Percentiles rank a stretch among this genome's conserved stretches.
These are phyloP conservation scores for Heliconius eleuchia DNA, from an alignment of 1,140 invertebrate genomes.

Conservation along the genomic window DNA sequence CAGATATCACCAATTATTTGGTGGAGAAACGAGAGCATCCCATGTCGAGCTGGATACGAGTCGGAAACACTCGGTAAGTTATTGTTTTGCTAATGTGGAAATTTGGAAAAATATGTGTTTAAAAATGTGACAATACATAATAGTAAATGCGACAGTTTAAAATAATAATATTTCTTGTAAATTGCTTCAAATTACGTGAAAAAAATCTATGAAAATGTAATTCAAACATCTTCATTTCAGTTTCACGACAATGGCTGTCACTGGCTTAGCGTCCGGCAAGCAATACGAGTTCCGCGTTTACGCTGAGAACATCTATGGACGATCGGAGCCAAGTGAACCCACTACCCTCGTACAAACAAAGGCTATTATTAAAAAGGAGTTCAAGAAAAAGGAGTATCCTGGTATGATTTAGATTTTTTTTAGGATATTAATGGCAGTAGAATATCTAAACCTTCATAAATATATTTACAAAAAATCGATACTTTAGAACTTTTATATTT, in stretches of 20 bases:
- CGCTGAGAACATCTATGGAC: constrained; percentile 98
- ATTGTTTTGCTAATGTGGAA: not conserved
- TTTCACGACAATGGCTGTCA: constrained; percentile 95
- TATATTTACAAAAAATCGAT: no score
- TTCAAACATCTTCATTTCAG: constrained; percentile 57
- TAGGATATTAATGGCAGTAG: no score
- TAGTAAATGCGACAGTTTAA: no score
- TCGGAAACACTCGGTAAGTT: constrained; percentile 90
- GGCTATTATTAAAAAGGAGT: constrained; percentile 89
- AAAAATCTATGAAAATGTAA: no score
- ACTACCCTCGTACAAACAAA: constrained; percentile 92
- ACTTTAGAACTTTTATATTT: no score
- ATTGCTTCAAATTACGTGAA: no score
- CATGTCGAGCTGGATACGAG: constrained; percentile 96
- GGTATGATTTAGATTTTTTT: constrained; percentile 60
- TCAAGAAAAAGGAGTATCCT: constrained; percentile 88
- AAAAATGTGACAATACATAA: no score
- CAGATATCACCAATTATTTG: constrained; percentile 96
- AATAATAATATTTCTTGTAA: no score
- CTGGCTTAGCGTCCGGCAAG: constrained; percentile 92
- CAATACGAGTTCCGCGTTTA: constrained; percentile 98
- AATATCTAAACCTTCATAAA: no score
- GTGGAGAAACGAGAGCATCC: constrained; percentile 97
- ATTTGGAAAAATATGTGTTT: no score
- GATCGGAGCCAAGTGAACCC: constrained; percentile 94